Conservation (phyloP, 2,113 vertebrate species). For the Prionailurus viverrinus region DNA sequence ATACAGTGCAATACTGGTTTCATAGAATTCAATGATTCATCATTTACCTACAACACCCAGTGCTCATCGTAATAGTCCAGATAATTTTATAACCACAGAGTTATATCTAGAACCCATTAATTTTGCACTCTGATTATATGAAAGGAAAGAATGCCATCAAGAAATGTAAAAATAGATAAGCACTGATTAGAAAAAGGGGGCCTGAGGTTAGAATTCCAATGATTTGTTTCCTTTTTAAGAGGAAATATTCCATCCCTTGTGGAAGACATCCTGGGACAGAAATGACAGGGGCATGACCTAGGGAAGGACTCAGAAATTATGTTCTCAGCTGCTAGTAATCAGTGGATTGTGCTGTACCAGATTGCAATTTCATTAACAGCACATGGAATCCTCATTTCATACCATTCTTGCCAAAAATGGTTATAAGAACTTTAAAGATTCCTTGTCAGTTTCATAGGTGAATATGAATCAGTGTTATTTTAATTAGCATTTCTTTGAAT, state of each 20-base stretch:
- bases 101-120: background rate
- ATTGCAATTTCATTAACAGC: background rate
- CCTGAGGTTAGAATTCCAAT: background rate
- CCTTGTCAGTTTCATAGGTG: constrained; percentile 4
- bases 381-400: background rate
- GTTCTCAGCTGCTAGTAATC: background rate
- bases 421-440: background rate
- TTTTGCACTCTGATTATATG: background rate
- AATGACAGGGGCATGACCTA: background rate
- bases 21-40: too few relatives aligned
- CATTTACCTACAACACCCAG: too few relatives aligned
- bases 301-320: background rate
- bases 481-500: constrained; percentile 1
- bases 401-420: background rate
- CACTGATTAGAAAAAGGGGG: background rate
- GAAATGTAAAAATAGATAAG: constrained; percentile 29
- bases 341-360: background rate
- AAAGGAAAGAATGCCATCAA: constrained; percentile 3
- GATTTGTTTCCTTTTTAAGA: background rate
- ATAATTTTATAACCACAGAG: background rate
- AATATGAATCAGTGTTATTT: constrained; percentile 48
- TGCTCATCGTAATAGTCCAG: background rate
- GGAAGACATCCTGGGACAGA: background rate
- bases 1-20: too few relatives aligned
- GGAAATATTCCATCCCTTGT: background rate